Conservation (phyloP, 1,140 invertebrate genomes). For the Cydia pomonella region DNA sequence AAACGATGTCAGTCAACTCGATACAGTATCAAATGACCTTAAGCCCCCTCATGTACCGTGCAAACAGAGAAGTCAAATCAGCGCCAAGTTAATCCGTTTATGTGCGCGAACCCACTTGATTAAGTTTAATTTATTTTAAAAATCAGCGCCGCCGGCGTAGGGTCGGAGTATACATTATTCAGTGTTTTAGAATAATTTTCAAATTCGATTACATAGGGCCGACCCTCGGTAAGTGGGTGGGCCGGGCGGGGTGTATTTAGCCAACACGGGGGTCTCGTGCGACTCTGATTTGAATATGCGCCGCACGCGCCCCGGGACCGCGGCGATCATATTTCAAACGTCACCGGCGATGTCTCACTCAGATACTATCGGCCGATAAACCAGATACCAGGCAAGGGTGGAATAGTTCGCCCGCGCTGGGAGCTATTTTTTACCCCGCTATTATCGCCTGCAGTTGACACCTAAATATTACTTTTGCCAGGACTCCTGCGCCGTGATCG, state of each 20-base stretch:
- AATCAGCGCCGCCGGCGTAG: slow-evolving; percentile 68
- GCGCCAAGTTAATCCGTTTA: slow-evolving; percentile 79
- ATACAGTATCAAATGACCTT: slow-evolving; percentile 69
- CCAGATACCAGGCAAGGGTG: slow-evolving; percentile 76
- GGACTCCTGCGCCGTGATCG: slow-evolving; percentile 50
- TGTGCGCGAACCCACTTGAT: slow-evolving; percentile 79
- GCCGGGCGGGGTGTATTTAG: slow-evolving; percentile 78
- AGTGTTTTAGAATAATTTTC: slow-evolving; percentile 81
- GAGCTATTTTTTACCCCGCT: slow-evolving; percentile 76
- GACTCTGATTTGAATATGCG: slow-evolving; percentile 79
- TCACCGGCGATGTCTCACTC: slow-evolving; percentile 80
- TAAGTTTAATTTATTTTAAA: slow-evolving; percentile 81
- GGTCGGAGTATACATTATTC: slow-evolving; percentile 79
- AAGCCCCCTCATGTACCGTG: slow-evolving; percentile 65
- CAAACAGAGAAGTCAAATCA: slow-evolving; percentile 78
- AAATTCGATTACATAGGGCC: slow-evolving; percentile 81
- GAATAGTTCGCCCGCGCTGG: slow-evolving; percentile 65
- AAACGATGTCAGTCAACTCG: slow-evolving; percentile 47
- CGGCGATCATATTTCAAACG: slow-evolving; percentile 80
- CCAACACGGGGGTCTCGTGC: slow-evolving; percentile 78
- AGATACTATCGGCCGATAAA: slow-evolving; percentile 78
- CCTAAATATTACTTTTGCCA: slow-evolving; percentile 77
- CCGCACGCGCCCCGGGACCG: slow-evolving; percentile 71
- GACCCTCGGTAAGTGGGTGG: slow-evolving; percentile 79
- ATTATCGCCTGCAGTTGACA: slow-evolving; percentile 79